phyloP scores from a whole-genome alignment of 2,113 vertebrate genomes.

The Dasyurus viverrinus region DNA sequence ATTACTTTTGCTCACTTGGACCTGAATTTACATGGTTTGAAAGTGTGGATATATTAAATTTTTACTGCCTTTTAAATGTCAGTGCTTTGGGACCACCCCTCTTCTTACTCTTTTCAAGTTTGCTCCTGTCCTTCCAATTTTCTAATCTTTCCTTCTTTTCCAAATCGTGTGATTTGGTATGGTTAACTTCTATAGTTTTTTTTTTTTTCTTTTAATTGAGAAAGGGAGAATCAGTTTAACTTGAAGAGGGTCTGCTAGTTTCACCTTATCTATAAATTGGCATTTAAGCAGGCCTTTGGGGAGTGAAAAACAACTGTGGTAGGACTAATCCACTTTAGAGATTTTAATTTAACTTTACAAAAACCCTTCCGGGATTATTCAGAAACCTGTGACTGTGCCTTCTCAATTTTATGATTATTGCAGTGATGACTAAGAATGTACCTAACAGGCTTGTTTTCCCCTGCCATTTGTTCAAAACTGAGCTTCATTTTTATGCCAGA shows the following conservation, averaged over 20 bases:
- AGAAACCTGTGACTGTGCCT: not conserved
- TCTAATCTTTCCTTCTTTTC: not conserved
- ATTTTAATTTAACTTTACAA: not conserved
- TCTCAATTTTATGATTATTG: not conserved
- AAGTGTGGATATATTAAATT: not conserved
- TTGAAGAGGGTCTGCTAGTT: not conserved
- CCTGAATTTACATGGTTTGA: not conserved
- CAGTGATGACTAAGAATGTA: not conserved
- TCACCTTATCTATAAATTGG: not conserved
- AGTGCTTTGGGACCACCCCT: not conserved
- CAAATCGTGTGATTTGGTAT: not conserved
- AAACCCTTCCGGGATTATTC: not conserved
- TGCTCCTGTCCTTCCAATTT: not conserved
- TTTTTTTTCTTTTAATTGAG: too few species aligned
- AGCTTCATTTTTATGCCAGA: not conserved
- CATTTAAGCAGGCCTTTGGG: not conserved
- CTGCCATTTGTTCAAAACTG: not conserved
- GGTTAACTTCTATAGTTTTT: not conserved
- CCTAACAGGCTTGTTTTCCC: not conserved
- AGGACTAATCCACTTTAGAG: not conserved
- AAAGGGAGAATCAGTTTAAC: not conserved
- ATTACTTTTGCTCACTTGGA: not conserved
- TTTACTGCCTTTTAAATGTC: not conserved
- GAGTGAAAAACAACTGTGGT: not conserved
- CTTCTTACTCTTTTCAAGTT: not conserved